These are phyloP conservation scores for Apoda limacodes DNA, from an alignment of 2,888 invertebrate genomes.

Conservation along the genomic window DNA sequence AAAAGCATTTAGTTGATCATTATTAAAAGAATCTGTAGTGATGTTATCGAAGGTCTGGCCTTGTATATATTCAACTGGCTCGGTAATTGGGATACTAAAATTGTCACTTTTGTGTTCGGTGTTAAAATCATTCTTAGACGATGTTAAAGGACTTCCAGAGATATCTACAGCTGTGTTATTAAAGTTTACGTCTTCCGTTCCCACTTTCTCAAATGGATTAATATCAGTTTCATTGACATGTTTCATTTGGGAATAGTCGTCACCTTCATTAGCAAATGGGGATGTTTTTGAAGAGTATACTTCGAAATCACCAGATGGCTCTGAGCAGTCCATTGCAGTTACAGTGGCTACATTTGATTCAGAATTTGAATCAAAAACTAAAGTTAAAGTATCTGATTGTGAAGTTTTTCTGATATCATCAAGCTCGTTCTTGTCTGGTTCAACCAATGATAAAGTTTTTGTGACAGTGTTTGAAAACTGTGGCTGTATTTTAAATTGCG, in stretches of 20 bases:
- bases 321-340: constrained; percentile 50
- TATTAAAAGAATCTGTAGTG: no score
- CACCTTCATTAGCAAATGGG: constrained; percentile 36
- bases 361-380: no score
- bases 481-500: constrained; percentile 22
- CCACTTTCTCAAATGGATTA: constrained; percentile 47
- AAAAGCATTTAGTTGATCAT: no score
- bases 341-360: no score
- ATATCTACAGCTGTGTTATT: constrained; percentile 25
- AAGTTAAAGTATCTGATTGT: constrained; percentile 13
- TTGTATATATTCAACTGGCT: no score
- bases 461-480: constrained; percentile 26
- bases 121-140: no score
- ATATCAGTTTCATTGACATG: constrained; percentile 30
- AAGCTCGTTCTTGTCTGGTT: no score
- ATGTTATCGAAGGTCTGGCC: no score
- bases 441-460: no score
- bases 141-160: no score
- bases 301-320: constrained; percentile 27
- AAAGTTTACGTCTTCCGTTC: constrained; percentile 22
- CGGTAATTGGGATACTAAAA: no score
- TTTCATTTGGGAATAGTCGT: constrained; percentile 23
- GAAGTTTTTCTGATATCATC: constrained; percentile 27
- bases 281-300: constrained; percentile 31
- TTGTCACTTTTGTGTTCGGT: no score